phyloP scores from a whole-genome alignment of 2,888 invertebrate species.

The Synergus japonicus region DNA sequence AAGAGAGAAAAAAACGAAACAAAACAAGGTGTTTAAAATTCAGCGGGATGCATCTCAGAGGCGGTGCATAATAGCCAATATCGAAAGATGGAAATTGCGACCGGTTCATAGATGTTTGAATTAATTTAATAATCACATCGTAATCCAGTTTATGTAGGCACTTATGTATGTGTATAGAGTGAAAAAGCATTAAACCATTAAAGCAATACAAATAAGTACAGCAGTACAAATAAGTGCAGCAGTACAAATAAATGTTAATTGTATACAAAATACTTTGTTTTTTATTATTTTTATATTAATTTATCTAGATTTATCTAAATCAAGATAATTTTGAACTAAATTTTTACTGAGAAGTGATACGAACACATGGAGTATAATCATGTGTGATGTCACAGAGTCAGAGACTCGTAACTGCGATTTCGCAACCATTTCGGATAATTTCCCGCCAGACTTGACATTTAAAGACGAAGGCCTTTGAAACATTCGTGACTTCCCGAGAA shows the following conservation, averaged over 20 bases:
- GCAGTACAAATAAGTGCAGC: not conserved
- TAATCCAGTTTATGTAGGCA: not conserved
- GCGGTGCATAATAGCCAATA: constrained; percentile 29
- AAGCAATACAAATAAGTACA: not conserved
- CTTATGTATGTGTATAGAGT: not conserved
- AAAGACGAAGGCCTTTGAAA: not conserved
- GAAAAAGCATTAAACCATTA: not conserved
- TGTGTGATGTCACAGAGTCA: constrained; percentile 6
- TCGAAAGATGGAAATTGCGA: constrained; percentile 1
- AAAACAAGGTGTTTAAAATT: constrained; percentile 29
- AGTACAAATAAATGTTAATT: not conserved
- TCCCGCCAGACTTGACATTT: constrained; percentile 7
- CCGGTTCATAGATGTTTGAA: constrained; percentile 4
- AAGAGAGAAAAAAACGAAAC: not conserved
- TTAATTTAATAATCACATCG: constrained; percentile 7
- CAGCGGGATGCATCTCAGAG: constrained; percentile 9
- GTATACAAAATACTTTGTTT: not conserved
- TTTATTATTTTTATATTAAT: not conserved
- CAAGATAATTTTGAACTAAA: not conserved
- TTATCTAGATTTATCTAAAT: too few species aligned
- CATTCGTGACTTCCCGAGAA: not conserved
- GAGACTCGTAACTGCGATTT: not conserved
- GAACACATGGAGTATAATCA: not conserved
- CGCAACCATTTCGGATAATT: constrained; percentile 5
- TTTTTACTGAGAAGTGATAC: not conserved